Evolutionary conservation across 2,797 vertebrate species (phyloP), one percentile per base, ranked within the genome.

Genomic region (Toxotes lorentzi): DNA sequence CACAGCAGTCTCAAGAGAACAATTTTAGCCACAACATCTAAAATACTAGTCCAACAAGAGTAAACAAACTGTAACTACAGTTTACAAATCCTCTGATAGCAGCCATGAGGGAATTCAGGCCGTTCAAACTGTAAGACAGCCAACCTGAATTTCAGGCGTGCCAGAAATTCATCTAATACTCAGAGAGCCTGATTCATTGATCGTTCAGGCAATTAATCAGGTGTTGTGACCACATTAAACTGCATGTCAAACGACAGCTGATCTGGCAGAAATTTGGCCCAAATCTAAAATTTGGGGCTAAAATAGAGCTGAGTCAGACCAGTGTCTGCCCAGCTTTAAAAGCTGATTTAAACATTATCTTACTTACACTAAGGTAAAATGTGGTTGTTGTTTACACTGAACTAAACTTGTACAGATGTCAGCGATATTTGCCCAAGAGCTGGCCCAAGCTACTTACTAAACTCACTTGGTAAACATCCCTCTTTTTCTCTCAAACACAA

Each of bases 401-500:
- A n/a, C n/a, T n/a, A 60, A 74, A 65, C 23, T 4, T 38, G 40
- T 41, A 59, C 47, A 72, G n/a, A 59, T 57, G n/a, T 24, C 5
- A 14, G 51, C 7, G 50, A 24, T 27, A 53, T 14, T 53, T 16
- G 3, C 3, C 47, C 47, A 0, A 30, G 54, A 30, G 56, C 43
- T 24, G 13, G 3, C 23, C 23, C 11, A 24, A 58, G 41, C 17
- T 1, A n/a, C 27, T 57, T 17, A 63, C 27, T 34, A 2, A 63
- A 35, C n/a, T n/a, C 47, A 76, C 7, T 30, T 5, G 16, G 5
- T 4, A 51, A 68, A 63, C 16, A 24, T 56, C 8, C 34, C n/a
- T n/a, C 17, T 16, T 43, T 40, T 45, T 45, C 7, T 58, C 35
- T 71, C n/a, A 51, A 69, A 61, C 11, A 60, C 21, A 34, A 5